phyloP scores from a whole-genome alignment of 53 echinoderm and acorn worm genomes.

The Actinopyga echinites region DNA sequence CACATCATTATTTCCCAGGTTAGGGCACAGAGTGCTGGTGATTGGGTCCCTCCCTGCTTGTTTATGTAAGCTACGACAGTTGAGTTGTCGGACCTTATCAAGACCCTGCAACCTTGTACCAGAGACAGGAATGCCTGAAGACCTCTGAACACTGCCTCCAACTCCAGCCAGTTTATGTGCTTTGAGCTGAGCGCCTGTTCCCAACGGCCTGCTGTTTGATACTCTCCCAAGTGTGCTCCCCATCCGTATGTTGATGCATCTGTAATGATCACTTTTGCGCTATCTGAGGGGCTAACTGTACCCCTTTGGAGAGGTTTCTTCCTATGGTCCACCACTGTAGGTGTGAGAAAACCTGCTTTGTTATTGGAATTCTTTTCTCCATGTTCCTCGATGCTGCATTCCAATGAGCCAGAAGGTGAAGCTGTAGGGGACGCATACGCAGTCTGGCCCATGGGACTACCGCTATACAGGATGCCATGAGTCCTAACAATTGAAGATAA shows the following conservation, averaged over 20 bases:
- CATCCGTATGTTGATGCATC: neutral
- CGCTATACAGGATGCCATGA: neutral
- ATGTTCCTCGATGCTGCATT: neutral
- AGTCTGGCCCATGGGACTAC: neutral
- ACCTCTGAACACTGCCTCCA: constrained; percentile 25
- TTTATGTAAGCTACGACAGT: neutral
- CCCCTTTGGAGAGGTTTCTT: neutral
- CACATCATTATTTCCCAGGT: neutral
- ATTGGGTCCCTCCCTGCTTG: neutral
- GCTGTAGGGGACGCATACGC: neutral
- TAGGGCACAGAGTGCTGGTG: neutral
- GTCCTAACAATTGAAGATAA: neutral
- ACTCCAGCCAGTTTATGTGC: constrained; percentile 32
- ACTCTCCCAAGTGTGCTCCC: neutral
- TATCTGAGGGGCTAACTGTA: neutral
- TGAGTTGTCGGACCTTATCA: neutral
- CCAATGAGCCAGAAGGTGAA: neutral
- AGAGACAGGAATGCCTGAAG: neutral
- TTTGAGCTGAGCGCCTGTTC: neutral
- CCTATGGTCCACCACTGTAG: neutral
- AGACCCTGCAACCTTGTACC: neutral
- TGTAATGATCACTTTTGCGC: neutral
- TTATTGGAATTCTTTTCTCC: neutral
- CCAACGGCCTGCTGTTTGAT: neutral
- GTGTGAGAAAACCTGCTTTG: neutral